Conservation (phyloP, 2,888 invertebrate genomes). For the Stenotaenia linearis region DNA sequence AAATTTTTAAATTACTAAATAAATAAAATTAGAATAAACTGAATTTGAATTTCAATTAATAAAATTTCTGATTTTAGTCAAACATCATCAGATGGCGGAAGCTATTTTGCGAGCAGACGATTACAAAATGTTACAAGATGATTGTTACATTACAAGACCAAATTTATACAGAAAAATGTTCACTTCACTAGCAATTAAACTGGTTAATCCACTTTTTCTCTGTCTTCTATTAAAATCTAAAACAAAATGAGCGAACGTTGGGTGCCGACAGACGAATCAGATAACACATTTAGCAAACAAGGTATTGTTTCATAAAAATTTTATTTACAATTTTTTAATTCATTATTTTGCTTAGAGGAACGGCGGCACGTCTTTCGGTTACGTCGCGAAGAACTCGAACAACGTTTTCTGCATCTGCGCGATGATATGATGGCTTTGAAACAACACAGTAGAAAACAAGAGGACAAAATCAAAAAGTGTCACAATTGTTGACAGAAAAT, state of each 20-base stretch:
- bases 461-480: neutral
- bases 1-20: too few species aligned
- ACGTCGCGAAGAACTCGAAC: neutral
- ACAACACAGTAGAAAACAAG: neutral
- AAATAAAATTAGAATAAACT: too few species aligned
- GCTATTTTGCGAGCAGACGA: neutral
- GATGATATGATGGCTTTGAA: neutral
- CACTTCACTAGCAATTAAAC: neutral
- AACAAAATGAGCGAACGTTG: neutral
- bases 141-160: neutral
- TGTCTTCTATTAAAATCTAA: neutral
- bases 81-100: neutral
- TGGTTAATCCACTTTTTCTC: neutral
- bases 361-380: neutral
- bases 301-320: too few species aligned
- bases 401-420: neutral
- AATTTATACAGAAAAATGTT: neutral
- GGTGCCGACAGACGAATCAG: neutral
- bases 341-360: too few species aligned
- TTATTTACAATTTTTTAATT: too few species aligned
- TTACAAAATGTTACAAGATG: neutral
- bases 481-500: neutral
- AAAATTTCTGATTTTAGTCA: neutral
- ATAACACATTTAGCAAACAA: neutral
- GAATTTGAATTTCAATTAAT: too few species aligned